Conservation (phyloP, 1,140 invertebrate species). For the Trinorchestia longiramus region DNA sequence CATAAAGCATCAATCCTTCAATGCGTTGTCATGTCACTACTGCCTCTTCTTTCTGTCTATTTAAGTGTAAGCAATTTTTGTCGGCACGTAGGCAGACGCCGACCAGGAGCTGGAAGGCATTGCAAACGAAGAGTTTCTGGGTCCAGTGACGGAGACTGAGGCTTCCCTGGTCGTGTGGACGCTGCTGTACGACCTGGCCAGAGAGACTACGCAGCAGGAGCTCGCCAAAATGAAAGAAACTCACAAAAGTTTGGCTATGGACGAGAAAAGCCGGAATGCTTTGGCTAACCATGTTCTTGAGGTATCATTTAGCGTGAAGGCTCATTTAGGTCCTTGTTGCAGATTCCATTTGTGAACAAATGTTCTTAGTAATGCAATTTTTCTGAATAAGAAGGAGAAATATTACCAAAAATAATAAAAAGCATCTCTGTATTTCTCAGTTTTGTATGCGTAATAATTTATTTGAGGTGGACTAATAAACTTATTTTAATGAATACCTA, state of each 20-base stretch:
- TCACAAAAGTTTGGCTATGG: not conserved
- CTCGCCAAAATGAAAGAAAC: slow-evolving; percentile 20
- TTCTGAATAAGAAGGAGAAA: not conserved
- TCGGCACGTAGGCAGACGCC: not conserved
- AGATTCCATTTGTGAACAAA: not conserved
- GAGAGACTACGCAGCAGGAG: not conserved
- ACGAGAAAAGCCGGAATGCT: not conserved
- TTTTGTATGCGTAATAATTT: no score
- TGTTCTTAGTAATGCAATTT: not conserved
- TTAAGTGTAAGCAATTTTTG: not conserved
- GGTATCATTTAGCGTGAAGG: not conserved
- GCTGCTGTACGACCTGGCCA: slow-evolving; percentile 2
- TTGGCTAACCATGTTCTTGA: slow-evolving; percentile 25
- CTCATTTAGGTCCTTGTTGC: not conserved
- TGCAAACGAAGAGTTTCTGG: slow-evolving; percentile 18
- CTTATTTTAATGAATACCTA: no score
- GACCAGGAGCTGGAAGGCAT: not conserved
- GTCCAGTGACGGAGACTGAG: not conserved
- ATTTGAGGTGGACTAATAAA: no score
- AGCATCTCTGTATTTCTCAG: no score
- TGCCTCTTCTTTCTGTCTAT: not conserved
- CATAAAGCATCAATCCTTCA: not conserved
- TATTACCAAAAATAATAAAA: not conserved
- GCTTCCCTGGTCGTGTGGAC: not conserved
- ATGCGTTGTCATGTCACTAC: not conserved